Evolutionary conservation across 2,888 invertebrate genomes (phyloP), one percentile per base, ranked within the genome.

Genomic region (Megamerina dolium): DNA sequence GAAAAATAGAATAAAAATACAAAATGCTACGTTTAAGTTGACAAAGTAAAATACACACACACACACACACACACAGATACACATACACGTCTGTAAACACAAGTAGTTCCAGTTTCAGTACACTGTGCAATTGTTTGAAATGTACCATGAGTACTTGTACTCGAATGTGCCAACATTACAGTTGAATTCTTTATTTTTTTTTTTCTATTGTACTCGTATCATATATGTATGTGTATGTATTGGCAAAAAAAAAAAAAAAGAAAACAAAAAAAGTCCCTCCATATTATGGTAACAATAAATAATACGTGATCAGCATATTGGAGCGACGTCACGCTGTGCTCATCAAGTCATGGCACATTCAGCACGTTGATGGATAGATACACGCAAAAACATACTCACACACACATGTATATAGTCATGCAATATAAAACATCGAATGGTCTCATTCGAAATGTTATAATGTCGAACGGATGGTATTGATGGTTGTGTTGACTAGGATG

Each of bases 211-310:
- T n/a, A n/a, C n/a, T n/a, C n/a, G n/a, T n/a, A n/a, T n/a, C n/a
- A n/a, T n/a, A n/a, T n/a, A n/a, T n/a, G n/a, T n/a, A n/a, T n/a
- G n/a, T n/a, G n/a, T n/a, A n/a, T n/a, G n/a, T n/a, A n/a, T n/a
- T n/a, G n/a, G n/a, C n/a, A n/a, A n/a, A n/a, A n/a, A n/a, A n/a
- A n/a, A n/a, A n/a, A n/a, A n/a, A n/a, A n/a, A n/a, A n/a, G n/a
- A n/a, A n/a, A n/a, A n/a, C n/a, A n/a, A n/a, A 19, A 26, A 46
- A 48, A 46, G 42, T 58, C 61, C 61, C 61, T 61, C 65, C 65
- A 65, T 64, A 66, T 66, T 66, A 66, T 66, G 55, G 60, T 58
- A 65, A 67, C 66, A 67, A 68, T 64, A 64, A 68, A 66, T 65
- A n/a, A 60, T 58, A 67, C 67, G 69, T 67, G 67, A 63, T 64